Percentiles rank a stretch among this genome's conserved stretches.
Conservation (phyloP, 2,797 vertebrate genomes). For the Ambastaia sidthimunki region DNA sequence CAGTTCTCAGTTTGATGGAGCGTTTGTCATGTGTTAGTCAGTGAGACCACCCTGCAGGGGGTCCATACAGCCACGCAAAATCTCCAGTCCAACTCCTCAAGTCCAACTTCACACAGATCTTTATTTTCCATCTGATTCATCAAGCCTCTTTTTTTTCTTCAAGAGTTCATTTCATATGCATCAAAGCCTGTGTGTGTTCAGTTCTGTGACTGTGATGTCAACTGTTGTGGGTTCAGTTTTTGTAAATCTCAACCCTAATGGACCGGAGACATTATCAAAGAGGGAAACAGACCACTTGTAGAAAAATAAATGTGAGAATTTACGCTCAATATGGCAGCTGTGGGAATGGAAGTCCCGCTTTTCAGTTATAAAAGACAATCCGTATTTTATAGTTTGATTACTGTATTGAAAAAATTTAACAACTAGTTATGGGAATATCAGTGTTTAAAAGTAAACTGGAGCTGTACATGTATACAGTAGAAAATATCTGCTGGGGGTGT, state of each 20-base stretch:
- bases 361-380: not conserved
- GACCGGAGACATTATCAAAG: not conserved
- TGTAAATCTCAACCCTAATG: not conserved
- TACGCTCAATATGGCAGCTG: not conserved
- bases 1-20: constrained; percentile 19
- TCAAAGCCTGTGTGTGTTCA: constrained; percentile 29
- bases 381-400: not conserved
- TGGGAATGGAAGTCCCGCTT: not conserved
- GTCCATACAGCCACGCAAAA: constrained; percentile 25
- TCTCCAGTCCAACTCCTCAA: no score
- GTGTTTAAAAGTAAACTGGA: no score
- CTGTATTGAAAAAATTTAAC: not conserved
- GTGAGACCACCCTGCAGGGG: constrained; percentile 29
- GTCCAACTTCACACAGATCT: constrained; percentile 11
- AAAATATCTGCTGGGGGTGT: no score
- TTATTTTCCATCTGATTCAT: constrained; percentile 21
- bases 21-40: constrained; percentile 37
- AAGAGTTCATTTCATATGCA: constrained; percentile 37
- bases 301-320: not conserved
- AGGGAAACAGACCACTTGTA: not conserved
- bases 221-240: constrained; percentile 16
- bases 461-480: no score
- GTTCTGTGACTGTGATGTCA: constrained; percentile 23
- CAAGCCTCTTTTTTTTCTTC: constrained; percentile 8
- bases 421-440: not conserved